Conservation (phyloP, 1,140 invertebrate genomes). For the Papilio aristodemus region DNA sequence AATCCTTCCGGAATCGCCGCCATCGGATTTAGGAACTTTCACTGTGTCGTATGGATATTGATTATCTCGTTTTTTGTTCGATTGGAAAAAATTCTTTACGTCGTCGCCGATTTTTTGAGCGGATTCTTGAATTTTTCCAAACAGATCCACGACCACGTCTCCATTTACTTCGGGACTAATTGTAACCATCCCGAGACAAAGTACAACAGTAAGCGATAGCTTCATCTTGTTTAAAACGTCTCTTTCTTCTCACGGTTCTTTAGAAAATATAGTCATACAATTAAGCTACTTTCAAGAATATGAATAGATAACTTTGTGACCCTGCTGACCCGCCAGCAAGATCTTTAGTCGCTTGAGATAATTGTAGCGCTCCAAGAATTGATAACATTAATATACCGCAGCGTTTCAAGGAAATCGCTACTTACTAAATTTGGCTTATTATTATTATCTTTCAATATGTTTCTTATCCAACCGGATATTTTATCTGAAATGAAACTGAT, state of each 20-base stretch:
- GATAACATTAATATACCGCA: slow-evolving; percentile 34
- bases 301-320: slow-evolving; percentile 41
- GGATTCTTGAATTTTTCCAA: slow-evolving; percentile 39
- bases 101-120: slow-evolving; percentile 38
- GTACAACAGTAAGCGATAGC: slow-evolving; percentile 36
- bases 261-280: slow-evolving; percentile 38
- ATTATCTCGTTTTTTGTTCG: not conserved
- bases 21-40: slow-evolving; percentile 27
- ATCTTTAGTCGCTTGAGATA: slow-evolving; percentile 30
- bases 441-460: slow-evolving; percentile 14
- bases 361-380: slow-evolving; percentile 38
- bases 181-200: slow-evolving; percentile 34
- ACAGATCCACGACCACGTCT: slow-evolving; percentile 35
- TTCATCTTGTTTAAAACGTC: slow-evolving; percentile 43
- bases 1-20: not conserved
- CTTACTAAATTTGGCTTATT: not conserved
- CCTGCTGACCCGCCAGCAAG: slow-evolving; percentile 22
- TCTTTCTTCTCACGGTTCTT: slow-evolving; percentile 33
- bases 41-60: slow-evolving; percentile 12
- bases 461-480: slow-evolving; percentile 23
- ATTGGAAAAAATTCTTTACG: slow-evolving; percentile 33
- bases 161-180: slow-evolving; percentile 7
- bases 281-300: slow-evolving; percentile 39
- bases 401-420: slow-evolving; percentile 25
- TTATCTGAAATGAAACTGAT: slow-evolving; percentile 24